phyloP scores from a whole-genome alignment of 1,140 invertebrate genomes.

The Lasioglossum albipes region DNA sequence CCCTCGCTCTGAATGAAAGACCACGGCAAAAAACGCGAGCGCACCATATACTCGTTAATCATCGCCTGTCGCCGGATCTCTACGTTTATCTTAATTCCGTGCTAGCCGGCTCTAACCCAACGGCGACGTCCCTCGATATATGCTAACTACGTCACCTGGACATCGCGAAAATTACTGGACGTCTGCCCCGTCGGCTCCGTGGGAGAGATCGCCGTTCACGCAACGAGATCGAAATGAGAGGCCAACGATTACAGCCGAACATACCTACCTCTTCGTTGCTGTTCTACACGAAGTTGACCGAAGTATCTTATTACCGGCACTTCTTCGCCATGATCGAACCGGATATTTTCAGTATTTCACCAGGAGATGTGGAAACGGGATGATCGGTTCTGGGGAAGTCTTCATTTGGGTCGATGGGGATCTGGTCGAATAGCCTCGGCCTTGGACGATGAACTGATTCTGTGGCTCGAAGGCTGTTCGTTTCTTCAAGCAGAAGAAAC shows the following conservation, averaged over 20 bases:
- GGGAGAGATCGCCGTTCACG: background rate
- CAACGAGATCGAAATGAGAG: background rate
- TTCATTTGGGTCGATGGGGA: background rate
- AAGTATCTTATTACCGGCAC: background rate
- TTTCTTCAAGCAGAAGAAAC: too few relatives aligned
- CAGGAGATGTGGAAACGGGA: background rate
- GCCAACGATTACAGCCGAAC: background rate
- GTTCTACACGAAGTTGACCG: background rate
- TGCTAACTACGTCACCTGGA: background rate
- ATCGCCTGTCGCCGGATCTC: background rate
- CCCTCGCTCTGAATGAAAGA: slow-evolving; percentile 6
- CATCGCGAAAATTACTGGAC: background rate
- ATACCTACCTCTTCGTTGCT: too few relatives aligned
- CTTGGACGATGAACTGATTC: too few relatives aligned
- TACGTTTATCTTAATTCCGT: slow-evolving; percentile 19
- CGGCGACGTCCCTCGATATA: slow-evolving; percentile 14
- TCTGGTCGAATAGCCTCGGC: too few relatives aligned
- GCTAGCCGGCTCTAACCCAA: background rate
- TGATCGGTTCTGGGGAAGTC: background rate
- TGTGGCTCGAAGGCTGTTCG: too few relatives aligned
- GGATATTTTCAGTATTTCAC: background rate
- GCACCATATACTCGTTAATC: slow-evolving; percentile 34
- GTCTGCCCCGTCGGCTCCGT: background rate
- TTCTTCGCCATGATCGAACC: background rate
- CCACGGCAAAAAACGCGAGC: background rate